phyloP scores from a whole-genome alignment of 2,797 vertebrate species.

The Cynopterus sphinx region DNA sequence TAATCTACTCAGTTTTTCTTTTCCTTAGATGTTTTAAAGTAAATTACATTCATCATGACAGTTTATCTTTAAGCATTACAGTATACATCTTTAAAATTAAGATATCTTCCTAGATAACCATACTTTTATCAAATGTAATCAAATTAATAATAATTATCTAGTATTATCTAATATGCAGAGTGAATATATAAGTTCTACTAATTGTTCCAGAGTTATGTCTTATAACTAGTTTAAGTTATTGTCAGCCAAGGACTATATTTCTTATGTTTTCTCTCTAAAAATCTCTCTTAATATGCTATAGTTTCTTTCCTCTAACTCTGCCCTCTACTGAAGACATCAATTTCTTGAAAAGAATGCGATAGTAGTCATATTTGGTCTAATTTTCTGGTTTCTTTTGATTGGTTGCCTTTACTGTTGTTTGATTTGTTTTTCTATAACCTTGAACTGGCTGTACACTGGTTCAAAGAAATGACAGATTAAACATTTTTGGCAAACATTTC shows the following conservation, averaged over 20 bases:
- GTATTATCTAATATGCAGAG: neutral
- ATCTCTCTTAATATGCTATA: neutral
- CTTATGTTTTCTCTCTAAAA: neutral
- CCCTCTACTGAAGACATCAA: neutral
- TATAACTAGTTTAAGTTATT: neutral
- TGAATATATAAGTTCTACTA: neutral
- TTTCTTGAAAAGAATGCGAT: neutral
- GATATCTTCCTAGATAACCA: neutral
- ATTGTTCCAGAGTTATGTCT: neutral
- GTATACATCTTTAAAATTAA: neutral
- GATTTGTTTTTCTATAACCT: slow-evolving; percentile 34
- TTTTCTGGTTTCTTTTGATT: neutral
- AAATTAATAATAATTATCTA: neutral
- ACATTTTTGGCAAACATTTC: slow-evolving; percentile 43
- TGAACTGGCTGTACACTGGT: slow-evolving; percentile 17
- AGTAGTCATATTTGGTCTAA: neutral
- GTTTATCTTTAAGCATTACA: neutral
- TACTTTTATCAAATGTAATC: neutral
- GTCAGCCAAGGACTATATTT: neutral
- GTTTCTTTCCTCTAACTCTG: neutral
- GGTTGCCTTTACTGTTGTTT: neutral
- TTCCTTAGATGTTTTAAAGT: neutral
- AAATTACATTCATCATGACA: neutral
- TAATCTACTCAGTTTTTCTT: neutral
- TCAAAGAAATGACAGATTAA: slow-evolving; percentile 38